Base-by-base conservation (phyloP, 2,797 vertebrate species). In the Petrocephalus schoutedeni region DNA sequence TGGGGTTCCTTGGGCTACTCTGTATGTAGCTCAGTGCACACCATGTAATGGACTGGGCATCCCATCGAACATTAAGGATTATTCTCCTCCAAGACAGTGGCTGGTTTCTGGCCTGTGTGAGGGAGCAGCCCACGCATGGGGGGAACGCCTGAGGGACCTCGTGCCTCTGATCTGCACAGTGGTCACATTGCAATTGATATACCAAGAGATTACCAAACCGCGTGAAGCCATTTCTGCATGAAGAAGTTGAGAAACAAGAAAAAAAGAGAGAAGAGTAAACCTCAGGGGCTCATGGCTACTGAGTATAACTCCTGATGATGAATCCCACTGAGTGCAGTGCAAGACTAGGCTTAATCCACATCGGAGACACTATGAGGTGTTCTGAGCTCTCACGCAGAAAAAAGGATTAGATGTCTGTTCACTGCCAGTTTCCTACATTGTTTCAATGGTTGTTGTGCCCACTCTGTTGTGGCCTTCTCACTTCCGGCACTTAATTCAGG, bases 351-450 rank as follows among this genome's bases (percentile, higher is more conserved):
- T 80, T 49, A 49, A 49, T n/a, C 74, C 74, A n/a, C 45, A 19
- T n/a, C 19, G 49, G 16, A 49, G 41, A 80, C 36, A 16, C 16
- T 49, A 80, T 0, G 1, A 19, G 36, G 32, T 32, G 32, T 4
- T 74, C 36, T 7, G 67, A 80, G 74, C n/a, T 80, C 74, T 80
- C 74, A 80, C n/a, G 36, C 74, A 80, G 74, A n/a, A 80, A 80
- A 49, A 80, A 49, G 41, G 74, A 80, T 14, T 80, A 80, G 2
- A 80, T 41, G 19, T 49, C 36, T 74, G 12, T 74, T 74, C 74
- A 80, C 19, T 80, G 49, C 49, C 67, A 80, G 19, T 80, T 49
- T 49, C 41, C 41, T 16, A 0, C 16, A 80, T 49, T 49, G 8
- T 49, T 23, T 64, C 59, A 64, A 9, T 23, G 59, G 21, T 7